Base-by-base conservation (phyloP, 1,140 invertebrate species). In the Anoplophora glabripennis region DNA sequence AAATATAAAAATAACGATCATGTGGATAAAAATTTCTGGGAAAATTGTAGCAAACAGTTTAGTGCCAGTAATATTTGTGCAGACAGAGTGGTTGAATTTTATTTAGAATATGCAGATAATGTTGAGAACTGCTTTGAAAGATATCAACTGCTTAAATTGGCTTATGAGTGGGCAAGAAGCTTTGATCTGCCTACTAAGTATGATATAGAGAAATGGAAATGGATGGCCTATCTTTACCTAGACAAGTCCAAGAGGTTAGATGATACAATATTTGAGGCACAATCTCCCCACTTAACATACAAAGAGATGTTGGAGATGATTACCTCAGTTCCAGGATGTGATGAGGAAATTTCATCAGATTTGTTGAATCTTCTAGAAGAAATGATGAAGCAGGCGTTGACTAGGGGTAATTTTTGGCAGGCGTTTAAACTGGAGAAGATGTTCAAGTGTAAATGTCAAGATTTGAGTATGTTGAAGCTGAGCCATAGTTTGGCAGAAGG, bases 11-110 rank as follows among this genome's bases (percentile, higher is more conserved):
- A 57, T 40, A 45, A 72, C 12, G 41, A 66, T 4, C 28, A 69
- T 12, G 66, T 68, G 44, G 33, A 64, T 69, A 66, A 48, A 54
- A 65, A 71, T 1, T 86, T 84, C 68, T 83, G 84, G 75, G 75
- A 76, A 9, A 71, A 79, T 59, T 85, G 83, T 64, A 79, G 84
- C 46, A 64, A 74, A 54, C 78, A 80, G 52, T 84, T 87, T 58
- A 77, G 79, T 65, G 74, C 79, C 55, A 76, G 81, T 35, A 66
- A 79, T 1, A 79, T 86, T 1, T 65, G 75, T 7, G 78, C 80
- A 38, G 72, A 79, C 57, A 72, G 77, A 38, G 80, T 80, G 7
- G 78, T 80, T 8, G 72, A 79, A 63, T 86, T 85, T 73, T 80
- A 84, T 14, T 72, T 80, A 4, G 66, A 78, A 36, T 75, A 81